Conservation (phyloP, 1,140 invertebrate species). For the Pectinophora gossypiella region DNA sequence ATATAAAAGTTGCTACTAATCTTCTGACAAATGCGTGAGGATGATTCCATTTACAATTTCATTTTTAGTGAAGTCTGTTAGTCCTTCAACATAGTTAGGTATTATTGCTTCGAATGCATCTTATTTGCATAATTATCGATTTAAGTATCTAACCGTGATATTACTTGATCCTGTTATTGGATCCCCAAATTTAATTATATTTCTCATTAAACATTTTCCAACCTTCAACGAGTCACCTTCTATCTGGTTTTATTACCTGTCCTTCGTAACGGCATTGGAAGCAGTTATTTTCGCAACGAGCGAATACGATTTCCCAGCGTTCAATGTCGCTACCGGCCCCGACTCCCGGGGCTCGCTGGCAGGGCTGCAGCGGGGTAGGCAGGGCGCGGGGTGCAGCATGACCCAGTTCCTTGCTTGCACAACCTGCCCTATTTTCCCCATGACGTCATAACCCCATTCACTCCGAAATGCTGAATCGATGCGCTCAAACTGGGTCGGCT, state of each 20-base stretch:
- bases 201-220: no score
- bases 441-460: constrained; percentile 68
- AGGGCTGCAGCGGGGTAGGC: constrained; percentile 20
- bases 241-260: neutral
- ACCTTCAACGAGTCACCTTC: neutral
- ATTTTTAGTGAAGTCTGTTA: no score
- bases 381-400: constrained; percentile 29
- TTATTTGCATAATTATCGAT: no score
- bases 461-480: constrained; percentile 60
- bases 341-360: constrained; percentile 7
- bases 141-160: no score
- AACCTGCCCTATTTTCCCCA: constrained; percentile 55
- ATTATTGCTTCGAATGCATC: no score
- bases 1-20: no score
- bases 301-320: neutral
- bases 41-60: no score
- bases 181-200: no score
- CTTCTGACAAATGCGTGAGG: no score
- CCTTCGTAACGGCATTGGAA: neutral
- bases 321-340: neutral
- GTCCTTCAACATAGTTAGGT: no score
- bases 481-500: constrained; percentile 54
- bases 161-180: no score
- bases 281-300: neutral
- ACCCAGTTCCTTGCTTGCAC: constrained; percentile 54